These are phyloP conservation scores for Rapana venosa DNA, from an alignment of 2,888 invertebrate species.

Conservation along the genomic window DNA sequence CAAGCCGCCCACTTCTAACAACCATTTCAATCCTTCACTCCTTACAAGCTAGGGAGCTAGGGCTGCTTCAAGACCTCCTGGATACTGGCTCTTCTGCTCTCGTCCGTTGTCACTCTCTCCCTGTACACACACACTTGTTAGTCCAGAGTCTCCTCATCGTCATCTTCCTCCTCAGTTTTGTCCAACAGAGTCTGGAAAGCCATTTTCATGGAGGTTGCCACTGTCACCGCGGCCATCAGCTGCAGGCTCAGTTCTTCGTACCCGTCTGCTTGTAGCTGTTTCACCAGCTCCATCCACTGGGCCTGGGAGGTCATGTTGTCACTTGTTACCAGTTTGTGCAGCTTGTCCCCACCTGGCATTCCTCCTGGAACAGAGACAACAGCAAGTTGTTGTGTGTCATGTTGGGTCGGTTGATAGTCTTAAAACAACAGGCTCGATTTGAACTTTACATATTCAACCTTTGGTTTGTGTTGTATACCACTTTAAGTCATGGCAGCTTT, in stretches of 20 bases:
- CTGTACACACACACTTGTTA: not conserved
- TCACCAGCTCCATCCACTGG: conserved; percentile 68
- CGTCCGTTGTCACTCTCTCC: not conserved
- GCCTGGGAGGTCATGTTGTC: conserved; percentile 63
- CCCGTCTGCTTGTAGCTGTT: conserved; percentile 63
- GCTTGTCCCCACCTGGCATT: conserved; percentile 16
- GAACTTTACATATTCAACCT: too few relatives aligned
- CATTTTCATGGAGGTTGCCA: conserved; percentile 60
- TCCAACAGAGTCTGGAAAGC: conserved; percentile 49
- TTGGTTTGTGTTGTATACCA: too few relatives aligned
- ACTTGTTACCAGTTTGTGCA: conserved; percentile 61
- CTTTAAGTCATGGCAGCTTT: too few relatives aligned
- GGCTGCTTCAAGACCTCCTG: too few relatives aligned
- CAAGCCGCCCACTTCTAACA: too few relatives aligned
- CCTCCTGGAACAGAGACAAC: not conserved
- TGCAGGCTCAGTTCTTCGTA: conserved; percentile 65
- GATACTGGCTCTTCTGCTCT: too few relatives aligned
- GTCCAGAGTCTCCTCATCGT: not conserved
- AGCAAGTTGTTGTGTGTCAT: too few relatives aligned
- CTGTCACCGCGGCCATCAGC: conserved; percentile 67
- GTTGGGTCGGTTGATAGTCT: too few relatives aligned
- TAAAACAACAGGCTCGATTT: too few relatives aligned
- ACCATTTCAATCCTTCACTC: too few relatives aligned
- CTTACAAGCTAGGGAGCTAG: too few relatives aligned
- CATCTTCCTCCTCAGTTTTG: not conserved